Conservation (phyloP, 1,140 invertebrate genomes). For the Ceratoteleas bidentatus region DNA sequence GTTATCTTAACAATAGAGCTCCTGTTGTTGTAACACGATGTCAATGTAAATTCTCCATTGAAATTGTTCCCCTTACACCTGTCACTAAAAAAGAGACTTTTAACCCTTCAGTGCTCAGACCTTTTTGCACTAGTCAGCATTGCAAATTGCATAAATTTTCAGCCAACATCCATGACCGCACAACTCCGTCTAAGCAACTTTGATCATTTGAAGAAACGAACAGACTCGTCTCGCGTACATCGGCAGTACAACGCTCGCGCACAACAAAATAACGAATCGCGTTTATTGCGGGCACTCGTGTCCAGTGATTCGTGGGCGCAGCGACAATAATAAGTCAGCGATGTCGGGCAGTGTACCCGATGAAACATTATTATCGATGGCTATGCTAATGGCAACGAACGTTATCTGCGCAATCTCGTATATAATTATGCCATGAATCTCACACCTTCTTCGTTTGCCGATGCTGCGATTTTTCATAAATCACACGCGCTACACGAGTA, state of each 20-base stretch:
- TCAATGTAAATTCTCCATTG: too few relatives aligned
- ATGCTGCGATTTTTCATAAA: conserved; percentile 53
- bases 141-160: too few relatives aligned
- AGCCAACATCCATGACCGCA: too few relatives aligned
- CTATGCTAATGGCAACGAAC: conserved; percentile 57
- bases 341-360: conserved; percentile 54
- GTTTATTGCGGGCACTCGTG: conserved; percentile 51
- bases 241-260: conserved; percentile 26
- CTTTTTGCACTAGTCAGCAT: too few relatives aligned
- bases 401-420: conserved; percentile 63
- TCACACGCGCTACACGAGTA: conserved; percentile 43
- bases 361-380: conserved; percentile 69
- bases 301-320: conserved; percentile 58
- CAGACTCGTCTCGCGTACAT: conserved; percentile 25
- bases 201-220: conserved; percentile 8
- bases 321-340: conserved; percentile 62
- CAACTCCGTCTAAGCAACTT: background rate
- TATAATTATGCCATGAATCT: conserved; percentile 66
- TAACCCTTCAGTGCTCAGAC: too few relatives aligned
- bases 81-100: too few relatives aligned
- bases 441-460: conserved; percentile 60
- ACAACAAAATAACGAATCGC: conserved; percentile 45
- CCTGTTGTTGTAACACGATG: too few relatives aligned
- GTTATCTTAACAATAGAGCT: too few relatives aligned
- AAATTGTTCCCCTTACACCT: too few relatives aligned